These are phyloP conservation scores for Drosophila saltans DNA, from an alignment of 1,140 invertebrate genomes.

Conservation along the genomic window DNA sequence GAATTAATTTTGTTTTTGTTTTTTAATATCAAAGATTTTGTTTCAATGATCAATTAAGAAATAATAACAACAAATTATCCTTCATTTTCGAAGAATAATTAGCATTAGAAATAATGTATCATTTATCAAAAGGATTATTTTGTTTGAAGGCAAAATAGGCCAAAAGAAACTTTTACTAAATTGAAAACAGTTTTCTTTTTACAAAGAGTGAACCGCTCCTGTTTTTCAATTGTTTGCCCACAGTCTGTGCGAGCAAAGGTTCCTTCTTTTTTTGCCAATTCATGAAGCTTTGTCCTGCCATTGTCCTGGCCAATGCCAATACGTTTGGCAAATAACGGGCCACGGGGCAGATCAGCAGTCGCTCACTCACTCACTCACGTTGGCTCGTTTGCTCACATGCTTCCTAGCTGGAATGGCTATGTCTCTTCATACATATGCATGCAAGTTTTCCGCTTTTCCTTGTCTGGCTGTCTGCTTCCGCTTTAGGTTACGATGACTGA, in stretches of 20 bases:
- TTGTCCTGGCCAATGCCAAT: conserved; percentile 74
- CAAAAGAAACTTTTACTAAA: too few species aligned
- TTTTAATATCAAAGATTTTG: too few species aligned
- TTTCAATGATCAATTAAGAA: too few species aligned
- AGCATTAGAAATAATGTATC: too few species aligned
- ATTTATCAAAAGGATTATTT: too few species aligned
- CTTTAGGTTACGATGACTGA: conserved; percentile 37
- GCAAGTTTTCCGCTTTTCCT: conserved; percentile 79
- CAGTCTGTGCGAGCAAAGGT: conserved; percentile 58
- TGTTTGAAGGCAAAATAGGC: too few species aligned
- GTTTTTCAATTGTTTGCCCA: conserved; percentile 70
- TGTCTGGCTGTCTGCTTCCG: conserved; percentile 64
- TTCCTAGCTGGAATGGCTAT: neutral
- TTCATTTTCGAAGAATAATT: too few species aligned
- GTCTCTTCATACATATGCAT: conserved; percentile 63
- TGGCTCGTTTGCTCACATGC: conserved; percentile 18
- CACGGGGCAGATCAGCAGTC: conserved; percentile 37
- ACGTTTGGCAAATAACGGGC: conserved; percentile 77
- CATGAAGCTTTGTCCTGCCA: conserved; percentile 60
- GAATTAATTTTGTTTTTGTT: too few species aligned
- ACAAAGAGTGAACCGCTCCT: conserved; percentile 12
- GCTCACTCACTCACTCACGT: neutral
- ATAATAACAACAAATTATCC: too few species aligned
- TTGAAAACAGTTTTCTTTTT: neutral
- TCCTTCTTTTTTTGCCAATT: conserved; percentile 58